Conservation (phyloP, 92 coral and sea anemone genomes). For the Anthopleura xanthogrammica region DNA sequence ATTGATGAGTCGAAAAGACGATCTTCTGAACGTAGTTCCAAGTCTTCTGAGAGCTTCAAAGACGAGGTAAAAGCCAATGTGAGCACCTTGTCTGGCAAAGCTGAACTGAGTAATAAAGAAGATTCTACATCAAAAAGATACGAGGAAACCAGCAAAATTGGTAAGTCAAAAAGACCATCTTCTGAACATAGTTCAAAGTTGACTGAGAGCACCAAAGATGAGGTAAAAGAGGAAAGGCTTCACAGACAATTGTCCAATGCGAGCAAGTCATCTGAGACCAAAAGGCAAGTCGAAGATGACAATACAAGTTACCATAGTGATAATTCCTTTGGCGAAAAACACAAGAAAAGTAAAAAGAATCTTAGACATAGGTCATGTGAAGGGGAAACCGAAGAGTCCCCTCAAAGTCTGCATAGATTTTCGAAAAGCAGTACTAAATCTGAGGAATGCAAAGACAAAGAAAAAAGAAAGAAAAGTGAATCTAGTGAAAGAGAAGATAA, state of each 20-base stretch:
- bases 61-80: background rate
- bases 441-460: background rate
- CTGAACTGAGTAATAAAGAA: background rate
- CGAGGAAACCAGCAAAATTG: background rate
- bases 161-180: background rate
- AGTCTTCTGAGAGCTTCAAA: background rate
- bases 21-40: background rate
- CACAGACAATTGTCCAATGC: background rate
- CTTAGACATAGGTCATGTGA: background rate
- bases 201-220: background rate
- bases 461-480: background rate
- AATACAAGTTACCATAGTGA: background rate
- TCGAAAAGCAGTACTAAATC: background rate
- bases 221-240: background rate
- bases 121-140: background rate
- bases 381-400: background rate
- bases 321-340: background rate
- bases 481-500: constrained; percentile 2
- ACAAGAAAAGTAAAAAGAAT: background rate
- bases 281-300: background rate
- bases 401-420: background rate
- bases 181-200: background rate
- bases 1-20: background rate
- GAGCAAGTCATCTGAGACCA: background rate
- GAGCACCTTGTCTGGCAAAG: background rate